phyloP scores from a whole-genome alignment of 1,140 invertebrate species.

The Frieseomelitta varia region DNA sequence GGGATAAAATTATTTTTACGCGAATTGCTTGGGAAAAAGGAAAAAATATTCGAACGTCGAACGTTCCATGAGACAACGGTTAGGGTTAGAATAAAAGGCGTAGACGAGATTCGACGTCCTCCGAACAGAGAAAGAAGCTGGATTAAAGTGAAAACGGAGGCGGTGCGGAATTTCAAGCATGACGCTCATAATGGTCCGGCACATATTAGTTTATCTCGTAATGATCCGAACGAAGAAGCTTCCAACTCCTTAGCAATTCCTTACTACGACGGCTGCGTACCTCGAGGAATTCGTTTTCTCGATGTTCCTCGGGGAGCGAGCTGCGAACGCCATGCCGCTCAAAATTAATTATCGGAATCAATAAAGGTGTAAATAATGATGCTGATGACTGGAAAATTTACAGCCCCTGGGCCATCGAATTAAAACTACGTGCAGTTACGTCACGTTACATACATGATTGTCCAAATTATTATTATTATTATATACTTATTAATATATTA shows the following conservation, averaged over 20 bases:
- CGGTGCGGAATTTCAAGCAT: conserved; percentile 37
- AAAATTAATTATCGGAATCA: conserved; percentile 32
- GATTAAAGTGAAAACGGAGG: conserved; percentile 1
- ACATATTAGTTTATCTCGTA: conserved; percentile 53
- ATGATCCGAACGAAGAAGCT: conserved; percentile 31
- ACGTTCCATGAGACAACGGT: too few relatives aligned
- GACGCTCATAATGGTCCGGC: conserved; percentile 36
- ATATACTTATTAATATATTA: too few relatives aligned
- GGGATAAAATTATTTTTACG: too few relatives aligned
- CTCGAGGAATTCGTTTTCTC: conserved; percentile 15
- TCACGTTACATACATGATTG: too few relatives aligned
- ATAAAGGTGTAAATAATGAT: neutral
- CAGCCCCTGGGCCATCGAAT: neutral
- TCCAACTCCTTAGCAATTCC: conserved; percentile 12
- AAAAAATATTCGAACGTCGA: too few relatives aligned
- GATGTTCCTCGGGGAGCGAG: neutral
- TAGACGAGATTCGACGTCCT: neutral
- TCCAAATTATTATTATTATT: neutral
- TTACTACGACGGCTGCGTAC: neutral
- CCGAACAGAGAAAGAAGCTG: neutral
- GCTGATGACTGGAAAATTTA: neutral
- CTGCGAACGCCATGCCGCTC: neutral
- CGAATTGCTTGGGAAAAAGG: too few relatives aligned
- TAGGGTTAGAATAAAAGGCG: neutral
- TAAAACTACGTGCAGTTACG: neutral